Evolutionary conservation across 2,797 vertebrate species (phyloP), one percentile per base, ranked within the genome.

Genomic region (Sebastes goodei): DNA sequence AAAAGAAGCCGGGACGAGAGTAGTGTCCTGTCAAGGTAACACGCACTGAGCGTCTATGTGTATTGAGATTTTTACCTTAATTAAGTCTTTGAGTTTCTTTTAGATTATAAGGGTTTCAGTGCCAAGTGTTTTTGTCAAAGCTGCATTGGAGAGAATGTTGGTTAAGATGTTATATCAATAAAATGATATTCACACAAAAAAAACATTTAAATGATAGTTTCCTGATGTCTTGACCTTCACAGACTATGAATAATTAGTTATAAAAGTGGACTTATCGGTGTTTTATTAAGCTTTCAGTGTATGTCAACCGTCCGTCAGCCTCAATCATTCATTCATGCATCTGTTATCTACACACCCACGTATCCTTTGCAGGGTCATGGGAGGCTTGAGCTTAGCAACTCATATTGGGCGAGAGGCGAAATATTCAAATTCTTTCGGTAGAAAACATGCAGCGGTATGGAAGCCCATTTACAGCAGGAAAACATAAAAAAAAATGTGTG

Each of bases 151-250:
- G 73, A 81, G 52, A 88, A 87, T 84, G 85, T 85, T 90, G 78
- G 71, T 86, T 82, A 84, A 88, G 52, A 83, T 86, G 82, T 89
- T 76, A 76, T 57, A 87, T 71, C 71, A 94, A 94, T 93, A 92
- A 93, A 94, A 86, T 74, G 10, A 73, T 83, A 86, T 86, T 83
- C 72, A 83, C 74, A 82, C 46, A 49, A 49, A 76, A 49, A n/a
- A 21, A 20, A 49, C 2, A 4, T 17, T 60, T 21, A 25, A 61
- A 27, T 25, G 8, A 11, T 6, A 23, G 5, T 82, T 53, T 74
- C 23, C 6, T 71, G 12, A 2, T 68, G 10, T 62, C 8, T 66
- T 25, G 3, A 68, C 6, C 10, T 60, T 53, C 52, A 81, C 30
- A 38, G 1, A 11, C 9, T 63, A 12, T 38, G 4, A 67, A 49